Conservation (phyloP, 2,888 invertebrate genomes). For the Chalcosyrphus nemorum region DNA sequence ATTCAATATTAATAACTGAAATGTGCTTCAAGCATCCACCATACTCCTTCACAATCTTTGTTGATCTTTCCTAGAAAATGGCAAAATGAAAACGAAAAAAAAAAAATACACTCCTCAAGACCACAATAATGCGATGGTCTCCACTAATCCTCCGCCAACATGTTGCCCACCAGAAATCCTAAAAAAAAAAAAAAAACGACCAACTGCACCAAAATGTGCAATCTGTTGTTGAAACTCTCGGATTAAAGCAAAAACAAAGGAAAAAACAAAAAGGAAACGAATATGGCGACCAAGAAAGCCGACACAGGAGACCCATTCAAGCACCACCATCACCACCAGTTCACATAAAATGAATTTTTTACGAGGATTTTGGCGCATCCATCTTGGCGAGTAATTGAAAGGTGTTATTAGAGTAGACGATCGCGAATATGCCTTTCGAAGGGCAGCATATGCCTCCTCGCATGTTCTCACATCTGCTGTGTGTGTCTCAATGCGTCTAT, state of each 20-base stretch:
- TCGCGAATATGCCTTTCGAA: slow-evolving; percentile 55
- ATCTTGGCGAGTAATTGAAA: slow-evolving; percentile 71
- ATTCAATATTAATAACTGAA: background rate
- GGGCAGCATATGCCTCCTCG: slow-evolving; percentile 50
- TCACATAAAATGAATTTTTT: slow-evolving; percentile 61
- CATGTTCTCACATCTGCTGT: slow-evolving; percentile 56
- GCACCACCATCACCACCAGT: slow-evolving; percentile 38
- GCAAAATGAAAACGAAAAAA: slow-evolving; percentile 24
- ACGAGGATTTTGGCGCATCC: slow-evolving; percentile 70
- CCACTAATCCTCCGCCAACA: slow-evolving; percentile 32
- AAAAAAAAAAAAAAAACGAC: background rate
- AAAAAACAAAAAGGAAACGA: background rate
- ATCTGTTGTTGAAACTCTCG: slow-evolving; percentile 20
- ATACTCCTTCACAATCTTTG: background rate
- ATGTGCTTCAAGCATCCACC: background rate
- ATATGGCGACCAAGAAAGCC: slow-evolving; percentile 52
- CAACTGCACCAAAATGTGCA: slow-evolving; percentile 36
- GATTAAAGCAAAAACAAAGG: slow-evolving; percentile 4
- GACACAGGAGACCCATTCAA: slow-evolving; percentile 5
- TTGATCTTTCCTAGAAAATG: slow-evolving; percentile 53
- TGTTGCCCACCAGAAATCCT: background rate
- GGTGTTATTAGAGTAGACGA: slow-evolving; percentile 66
- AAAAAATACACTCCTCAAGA: slow-evolving; percentile 9
- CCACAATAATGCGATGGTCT: slow-evolving; percentile 37
- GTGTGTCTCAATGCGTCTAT: background rate